Conservation (phyloP, 2,797 vertebrate genomes). For the Myotis findleyi region DNA sequence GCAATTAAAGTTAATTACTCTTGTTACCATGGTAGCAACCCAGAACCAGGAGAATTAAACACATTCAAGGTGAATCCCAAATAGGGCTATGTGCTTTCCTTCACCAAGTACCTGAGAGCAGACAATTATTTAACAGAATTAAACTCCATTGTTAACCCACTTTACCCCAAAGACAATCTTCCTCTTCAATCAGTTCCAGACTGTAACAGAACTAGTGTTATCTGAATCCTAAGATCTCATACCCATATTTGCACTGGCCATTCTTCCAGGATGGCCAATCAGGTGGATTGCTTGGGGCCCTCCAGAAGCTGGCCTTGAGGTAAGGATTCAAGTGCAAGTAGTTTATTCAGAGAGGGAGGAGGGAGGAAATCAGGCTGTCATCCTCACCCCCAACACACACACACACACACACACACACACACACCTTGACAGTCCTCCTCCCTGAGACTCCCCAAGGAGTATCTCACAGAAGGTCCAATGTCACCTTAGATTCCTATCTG, state of each 20-base stretch:
- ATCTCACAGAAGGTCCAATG: background rate
- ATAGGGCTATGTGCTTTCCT: conserved; percentile 64
- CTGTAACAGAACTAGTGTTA: background rate
- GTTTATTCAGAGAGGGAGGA: background rate
- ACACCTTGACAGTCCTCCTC: background rate
- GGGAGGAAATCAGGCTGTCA: background rate
- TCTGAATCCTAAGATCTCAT: background rate
- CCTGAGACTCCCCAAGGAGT: background rate
- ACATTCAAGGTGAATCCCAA: conserved; percentile 84
- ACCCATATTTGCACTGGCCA: background rate
- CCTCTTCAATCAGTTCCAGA: background rate
- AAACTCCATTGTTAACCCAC: conserved; percentile 85
- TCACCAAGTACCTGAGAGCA: conserved; percentile 78
- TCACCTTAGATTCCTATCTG: background rate
- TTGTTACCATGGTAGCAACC: conserved; percentile 85
- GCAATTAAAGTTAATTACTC: conserved; percentile 86
- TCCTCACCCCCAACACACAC: background rate
- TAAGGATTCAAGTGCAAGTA: background rate
- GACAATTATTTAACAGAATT: conserved; percentile 79
- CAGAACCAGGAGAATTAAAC: conserved; percentile 81
- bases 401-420: background rate
- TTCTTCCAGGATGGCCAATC: background rate
- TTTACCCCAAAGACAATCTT: conserved; percentile 76
- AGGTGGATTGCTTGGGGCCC: background rate
- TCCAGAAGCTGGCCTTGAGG: background rate